Percentiles rank a stretch among this genome's conserved stretches.
These are phyloP conservation scores for Papilio elwesi DNA, from an alignment of 2,888 invertebrate genomes.

Conservation along the genomic window DNA sequence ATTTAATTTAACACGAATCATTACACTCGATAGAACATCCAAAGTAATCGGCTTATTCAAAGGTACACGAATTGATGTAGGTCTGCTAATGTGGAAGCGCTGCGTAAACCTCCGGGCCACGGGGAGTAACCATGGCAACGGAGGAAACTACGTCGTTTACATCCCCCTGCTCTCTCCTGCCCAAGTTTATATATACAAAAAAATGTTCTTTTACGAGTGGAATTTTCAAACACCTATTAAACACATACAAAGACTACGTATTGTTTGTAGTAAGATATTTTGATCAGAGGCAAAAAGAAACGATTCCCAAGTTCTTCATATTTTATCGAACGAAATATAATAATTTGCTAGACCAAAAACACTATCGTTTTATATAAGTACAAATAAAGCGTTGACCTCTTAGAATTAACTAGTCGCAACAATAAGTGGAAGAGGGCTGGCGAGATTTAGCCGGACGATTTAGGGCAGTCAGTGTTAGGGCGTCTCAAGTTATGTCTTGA, in stretches of 20 bases:
- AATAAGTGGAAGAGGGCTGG: conserved; percentile 73
- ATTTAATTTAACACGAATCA: conserved; percentile 55
- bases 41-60: conserved; percentile 58
- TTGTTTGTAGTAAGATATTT: no score
- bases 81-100: conserved; percentile 66
- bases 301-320: not conserved
- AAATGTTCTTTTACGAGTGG: not conserved
- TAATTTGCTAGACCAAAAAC: no score
- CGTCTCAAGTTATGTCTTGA: conserved; percentile 55
- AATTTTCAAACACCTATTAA: conserved; percentile 12
- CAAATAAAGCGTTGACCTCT: conserved; percentile 53
- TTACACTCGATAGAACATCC: conserved; percentile 59
- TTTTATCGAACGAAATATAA: no score
- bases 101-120: conserved; percentile 60
- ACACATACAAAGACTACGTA: not conserved
- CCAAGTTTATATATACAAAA: conserved; percentile 27
- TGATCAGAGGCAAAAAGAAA: not conserved
- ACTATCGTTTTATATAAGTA: not conserved
- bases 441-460: conserved; percentile 73
- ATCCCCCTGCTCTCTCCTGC: conserved; percentile 54
- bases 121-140: conserved; percentile 78
- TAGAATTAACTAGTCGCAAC: conserved; percentile 74
- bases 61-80: conserved; percentile 60
- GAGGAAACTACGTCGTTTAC: conserved; percentile 77
- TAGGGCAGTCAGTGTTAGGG: conserved; percentile 64